Percentiles rank a stretch among this genome's conserved stretches.
Evolutionary conservation across 2,113 vertebrate species (phyloP).

Genomic region (Synchiropus splendidus): DNA sequence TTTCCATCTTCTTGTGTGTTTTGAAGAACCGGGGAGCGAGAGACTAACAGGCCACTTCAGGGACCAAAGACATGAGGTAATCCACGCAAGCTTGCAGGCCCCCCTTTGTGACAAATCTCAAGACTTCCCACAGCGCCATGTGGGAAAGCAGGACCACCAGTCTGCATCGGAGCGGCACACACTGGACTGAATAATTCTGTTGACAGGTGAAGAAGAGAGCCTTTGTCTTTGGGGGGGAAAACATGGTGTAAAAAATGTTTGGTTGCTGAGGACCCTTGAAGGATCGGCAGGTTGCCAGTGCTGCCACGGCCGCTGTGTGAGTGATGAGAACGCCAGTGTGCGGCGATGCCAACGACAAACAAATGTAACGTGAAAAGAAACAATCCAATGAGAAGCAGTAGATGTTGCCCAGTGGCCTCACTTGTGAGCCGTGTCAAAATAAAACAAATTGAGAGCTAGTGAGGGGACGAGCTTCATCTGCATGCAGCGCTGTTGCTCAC

Average conservation of each 20-base stretch:
- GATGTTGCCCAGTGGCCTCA: conserved; percentile 44
- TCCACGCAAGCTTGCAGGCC: conserved; percentile 34
- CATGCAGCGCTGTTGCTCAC: conserved; percentile 18
- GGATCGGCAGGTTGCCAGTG: conserved; percentile 50
- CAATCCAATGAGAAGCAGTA: conserved; percentile 50
- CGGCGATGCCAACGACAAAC: conserved; percentile 39
- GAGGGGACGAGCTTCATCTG: conserved; percentile 11
- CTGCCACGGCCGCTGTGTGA: conserved; percentile 39
- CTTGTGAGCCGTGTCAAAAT: conserved; percentile 25
- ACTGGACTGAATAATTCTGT: conserved; percentile 48
- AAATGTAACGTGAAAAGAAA: conserved; percentile 49
- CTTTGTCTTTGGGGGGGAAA: conserved; percentile 55
- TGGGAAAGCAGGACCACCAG: conserved; percentile 58
- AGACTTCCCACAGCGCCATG: conserved; percentile 57
- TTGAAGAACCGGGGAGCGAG: conserved; percentile 41
- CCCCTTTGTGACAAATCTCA: conserved; percentile 47
- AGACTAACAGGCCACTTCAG: conserved; percentile 54
- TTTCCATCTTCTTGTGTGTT: conserved; percentile 28
- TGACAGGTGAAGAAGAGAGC: conserved; percentile 58
- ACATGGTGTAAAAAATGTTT: conserved; percentile 62
- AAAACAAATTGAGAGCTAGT: conserved; percentile 29
- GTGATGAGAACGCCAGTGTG: conserved; percentile 56
- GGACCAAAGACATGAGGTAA: conserved; percentile 63
- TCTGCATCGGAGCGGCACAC: conserved; percentile 38
- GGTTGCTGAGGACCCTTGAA: conserved; percentile 55